Evolutionary conservation across 2,888 invertebrate species (phyloP).

Genomic region (Allacma fusca): DNA sequence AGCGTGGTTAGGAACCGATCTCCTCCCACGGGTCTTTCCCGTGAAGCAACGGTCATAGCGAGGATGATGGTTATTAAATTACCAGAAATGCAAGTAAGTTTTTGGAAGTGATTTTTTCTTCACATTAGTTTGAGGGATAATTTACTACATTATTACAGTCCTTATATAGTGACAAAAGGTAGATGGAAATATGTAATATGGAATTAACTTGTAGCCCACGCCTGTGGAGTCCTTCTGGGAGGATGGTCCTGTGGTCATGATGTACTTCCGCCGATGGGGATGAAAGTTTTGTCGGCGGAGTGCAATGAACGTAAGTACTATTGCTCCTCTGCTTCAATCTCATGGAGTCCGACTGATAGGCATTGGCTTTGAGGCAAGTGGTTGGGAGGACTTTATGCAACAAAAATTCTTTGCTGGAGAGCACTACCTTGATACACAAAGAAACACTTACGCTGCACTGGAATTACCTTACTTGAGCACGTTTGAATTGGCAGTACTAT

Average conservation of each 20-base stretch:
- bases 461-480: not conserved
- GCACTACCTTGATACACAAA: conserved; percentile 54
- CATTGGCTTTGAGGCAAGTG: conserved; percentile 73
- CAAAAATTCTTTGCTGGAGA: conserved; percentile 73
- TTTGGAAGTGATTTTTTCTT: no score
- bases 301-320: not conserved
- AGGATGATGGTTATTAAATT: no score
- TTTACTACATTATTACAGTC: no score
- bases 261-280: conserved; percentile 5
- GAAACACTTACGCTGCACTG: not conserved
- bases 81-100: no score
- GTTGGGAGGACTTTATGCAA: conserved; percentile 72
- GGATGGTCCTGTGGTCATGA: not conserved
- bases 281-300: conserved; percentile 14
- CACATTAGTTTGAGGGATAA: no score
- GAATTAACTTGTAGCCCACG: no score
- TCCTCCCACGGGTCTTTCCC: not conserved
- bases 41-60: conserved; percentile 13
- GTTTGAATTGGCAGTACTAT: not conserved
- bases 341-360: conserved; percentile 63
- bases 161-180: no score
- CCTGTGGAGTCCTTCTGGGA: conserved; percentile 1
- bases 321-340: conserved; percentile 70
- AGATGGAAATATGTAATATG: no score
- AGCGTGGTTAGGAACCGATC: no score